These are phyloP conservation scores for Cheilosia vulpina DNA, from an alignment of 2,888 invertebrate genomes.

Conservation along the genomic window DNA sequence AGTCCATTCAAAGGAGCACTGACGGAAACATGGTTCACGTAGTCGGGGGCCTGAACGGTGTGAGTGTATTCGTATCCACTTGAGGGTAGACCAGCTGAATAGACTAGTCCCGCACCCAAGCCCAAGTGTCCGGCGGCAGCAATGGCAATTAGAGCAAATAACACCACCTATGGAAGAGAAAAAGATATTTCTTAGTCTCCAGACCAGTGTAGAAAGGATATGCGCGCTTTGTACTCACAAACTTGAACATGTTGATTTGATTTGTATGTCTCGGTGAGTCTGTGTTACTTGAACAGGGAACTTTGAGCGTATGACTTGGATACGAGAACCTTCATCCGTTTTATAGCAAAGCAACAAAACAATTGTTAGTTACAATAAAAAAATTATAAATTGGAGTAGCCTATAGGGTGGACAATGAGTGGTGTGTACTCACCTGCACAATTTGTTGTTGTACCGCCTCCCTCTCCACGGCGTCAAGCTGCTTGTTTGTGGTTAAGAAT, in stretches of 20 bases:
- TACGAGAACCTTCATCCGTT: slow-evolving; percentile 40
- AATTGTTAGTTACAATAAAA: slow-evolving; percentile 2
- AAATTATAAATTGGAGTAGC: slow-evolving; percentile 28
- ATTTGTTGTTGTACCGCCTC: slow-evolving; percentile 2
- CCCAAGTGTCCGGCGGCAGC: slow-evolving; percentile 68
- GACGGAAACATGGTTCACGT: slow-evolving; percentile 82
- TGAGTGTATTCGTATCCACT: slow-evolving; percentile 77
- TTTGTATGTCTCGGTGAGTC: slow-evolving; percentile 53
- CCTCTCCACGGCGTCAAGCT: not conserved
- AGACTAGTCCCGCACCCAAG: slow-evolving; percentile 64
- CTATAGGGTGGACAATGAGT: slow-evolving; percentile 43
- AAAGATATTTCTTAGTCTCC: not conserved
- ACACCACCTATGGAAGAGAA: slow-evolving; percentile 76
- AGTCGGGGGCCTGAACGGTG: slow-evolving; percentile 76
- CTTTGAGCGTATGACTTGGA: slow-evolving; percentile 60
- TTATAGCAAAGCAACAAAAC: slow-evolving; percentile 42
- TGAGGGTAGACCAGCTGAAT: slow-evolving; percentile 66
- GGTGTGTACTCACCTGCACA: slow-evolving; percentile 38
- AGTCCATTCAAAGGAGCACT: slow-evolving; percentile 80
- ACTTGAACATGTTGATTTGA: slow-evolving; percentile 72
- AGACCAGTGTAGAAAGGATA: not conserved
- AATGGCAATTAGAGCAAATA: slow-evolving; percentile 76
- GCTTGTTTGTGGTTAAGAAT: slow-evolving; percentile 62
- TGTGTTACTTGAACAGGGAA: slow-evolving; percentile 68
- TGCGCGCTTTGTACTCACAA: slow-evolving; percentile 66